Evolutionary conservation across 2,797 vertebrate species (phyloP), one percentile per base, ranked within the genome.

Genomic region (Sebastes melanostomus): DNA sequence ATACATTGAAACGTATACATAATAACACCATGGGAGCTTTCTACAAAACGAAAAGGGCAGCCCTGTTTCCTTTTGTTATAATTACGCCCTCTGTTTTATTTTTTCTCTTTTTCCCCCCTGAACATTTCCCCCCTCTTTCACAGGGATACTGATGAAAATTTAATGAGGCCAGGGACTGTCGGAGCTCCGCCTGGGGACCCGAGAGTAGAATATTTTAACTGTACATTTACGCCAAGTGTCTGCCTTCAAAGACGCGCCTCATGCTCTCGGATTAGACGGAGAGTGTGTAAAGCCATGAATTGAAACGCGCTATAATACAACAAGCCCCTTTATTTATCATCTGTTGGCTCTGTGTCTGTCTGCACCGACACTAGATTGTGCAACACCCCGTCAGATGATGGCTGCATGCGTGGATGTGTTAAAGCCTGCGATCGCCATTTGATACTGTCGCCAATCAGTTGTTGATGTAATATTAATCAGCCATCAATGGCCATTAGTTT

Each of bases 141-240:
- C 97, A 97, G 97, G 97, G 97, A 97, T 98, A 94, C 95, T 96
- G 97, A 98, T 99, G 97, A 98, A 99, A 98, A 91, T 97, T 99
- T 98, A 97, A 99, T 99, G 98, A 98, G 97, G 96, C 95, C 95
- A 93, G 98, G 97, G 98, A 98, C 97, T 95, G 96, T 96, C 95
- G 94, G 96, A 97, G 96, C 97, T 96, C 96, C 95, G 97, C 96
- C 97, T 97, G 96, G 98, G 98, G 98, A 98, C 95, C 77, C 42
- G 87, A 93, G 96, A 95, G 95, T 96, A 96, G 98, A 98, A 99
- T 98, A 98, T 98, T 98, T 98, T 98, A 99, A 98, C 98, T 98
- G 97, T 98, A 98, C 97, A 97, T 98, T 98, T 98, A 98, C 97
- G 97, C 96, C 97, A 96, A 97, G 96, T 96, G 97, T 97, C 97